Evolutionary conservation across 1,140 invertebrate species (phyloP), one percentile per base, ranked within the genome.

Genomic region (Parasteatoda tepidariorum): DNA sequence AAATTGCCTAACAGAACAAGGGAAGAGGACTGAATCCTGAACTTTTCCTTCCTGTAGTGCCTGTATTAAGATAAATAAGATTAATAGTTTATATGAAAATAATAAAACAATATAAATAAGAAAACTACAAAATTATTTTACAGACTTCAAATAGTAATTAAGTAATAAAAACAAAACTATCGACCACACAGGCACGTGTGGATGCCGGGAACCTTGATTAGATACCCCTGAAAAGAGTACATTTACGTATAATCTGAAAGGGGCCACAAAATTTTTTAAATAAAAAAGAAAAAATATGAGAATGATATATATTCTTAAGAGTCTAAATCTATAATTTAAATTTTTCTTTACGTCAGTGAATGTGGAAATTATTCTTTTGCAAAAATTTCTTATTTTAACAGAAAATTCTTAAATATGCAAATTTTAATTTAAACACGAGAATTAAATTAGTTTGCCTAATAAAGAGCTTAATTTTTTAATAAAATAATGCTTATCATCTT

Each of bases 31-130:
- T 7, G 76, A 73, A 31, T 85, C 75, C 54, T 81, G 71, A 31
- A 85, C 76, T 48, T 55, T 54, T 13, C 85, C 85, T 70, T 85
- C 85, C 59, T 85, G 85, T 18, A 85, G 70, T 28, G 85, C 85
- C 75, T 85, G 13, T 9, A 71, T 79, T 24, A 24, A 68, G 33
- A 59, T 33, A 74, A 48, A 7, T 7, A 2, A 26, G 28, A 24
- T 22, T 24, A 54, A 5, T 48, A 26, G 28, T 54, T 68, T 13
- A 41, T 11, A 68, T 24, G 22, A 41, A 1, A n/a, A 28, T 15
- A 55, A 57, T 26, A 31, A 73, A 73, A 38, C 4, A 67, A 67
- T 31, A 67, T 31, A 67, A 28, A 2, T 24, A 31, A 15, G 9
- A 30, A 67, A 11, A 2, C 31, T 15, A 31, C 13, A 11, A 11